Evolutionary conservation across 2,888 invertebrate genomes (phyloP).

Genomic region (Mechanitis mazaeus): DNA sequence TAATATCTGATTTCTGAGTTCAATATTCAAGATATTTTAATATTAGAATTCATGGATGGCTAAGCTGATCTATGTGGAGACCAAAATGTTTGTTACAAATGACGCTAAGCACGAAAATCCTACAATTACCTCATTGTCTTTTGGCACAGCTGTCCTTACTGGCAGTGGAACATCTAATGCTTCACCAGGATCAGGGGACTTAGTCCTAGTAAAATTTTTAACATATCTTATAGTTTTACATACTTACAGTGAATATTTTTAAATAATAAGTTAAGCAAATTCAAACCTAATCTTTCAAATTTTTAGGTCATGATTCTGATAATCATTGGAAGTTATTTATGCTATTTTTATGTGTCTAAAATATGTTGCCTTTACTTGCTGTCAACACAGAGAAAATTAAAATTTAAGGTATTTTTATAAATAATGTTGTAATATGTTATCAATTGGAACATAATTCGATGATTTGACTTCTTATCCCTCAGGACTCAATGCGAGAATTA

Average conservation of each 20-base stretch:
- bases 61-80: slow-evolving; percentile 62
- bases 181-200: slow-evolving; percentile 49
- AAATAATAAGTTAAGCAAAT: not conserved
- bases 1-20: not conserved
- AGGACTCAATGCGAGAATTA: slow-evolving; percentile 69
- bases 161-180: slow-evolving; percentile 51
- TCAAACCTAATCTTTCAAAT: not conserved
- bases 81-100: slow-evolving; percentile 55
- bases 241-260: not conserved
- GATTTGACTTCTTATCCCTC: slow-evolving; percentile 26
- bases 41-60: slow-evolving; percentile 61
- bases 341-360: slow-evolving; percentile 54
- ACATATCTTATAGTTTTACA: not conserved
- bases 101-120: slow-evolving; percentile 59
- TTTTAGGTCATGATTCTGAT: slow-evolving; percentile 51
- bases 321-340: slow-evolving; percentile 50
- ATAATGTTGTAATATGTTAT: slow-evolving; percentile 7
- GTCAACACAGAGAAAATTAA: slow-evolving; percentile 51
- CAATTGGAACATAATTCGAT: not conserved
- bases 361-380: slow-evolving; percentile 59
- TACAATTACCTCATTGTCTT: slow-evolving; percentile 45
- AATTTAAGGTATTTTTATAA: slow-evolving; percentile 52
- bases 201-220: slow-evolving; percentile 41
- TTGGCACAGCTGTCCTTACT: slow-evolving; percentile 60
- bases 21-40: not conserved